phyloP scores from a whole-genome alignment of 2,113 vertebrate species.

The Phocoena phocoena region DNA sequence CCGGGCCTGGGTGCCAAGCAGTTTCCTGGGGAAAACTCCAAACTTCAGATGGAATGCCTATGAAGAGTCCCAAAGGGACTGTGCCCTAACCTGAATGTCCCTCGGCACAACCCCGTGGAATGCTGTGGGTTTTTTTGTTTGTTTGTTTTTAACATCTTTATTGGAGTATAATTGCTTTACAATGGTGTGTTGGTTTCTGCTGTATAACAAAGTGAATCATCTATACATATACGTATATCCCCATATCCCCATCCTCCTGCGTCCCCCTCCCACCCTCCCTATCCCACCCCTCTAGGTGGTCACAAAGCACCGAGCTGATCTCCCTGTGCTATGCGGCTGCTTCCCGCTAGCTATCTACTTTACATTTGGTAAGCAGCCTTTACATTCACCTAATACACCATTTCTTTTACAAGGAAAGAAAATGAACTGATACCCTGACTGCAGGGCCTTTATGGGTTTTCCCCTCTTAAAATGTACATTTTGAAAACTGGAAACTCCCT shows the following conservation, averaged over 20 bases:
- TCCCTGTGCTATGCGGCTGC: too few species aligned
- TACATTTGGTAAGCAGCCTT: background rate
- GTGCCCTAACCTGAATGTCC: background rate
- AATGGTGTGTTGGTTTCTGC: too few species aligned
- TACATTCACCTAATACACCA: background rate
- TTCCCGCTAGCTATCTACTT: too few species aligned
- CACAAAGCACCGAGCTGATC: too few species aligned
- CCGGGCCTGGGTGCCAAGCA: background rate
- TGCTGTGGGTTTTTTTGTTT: background rate
- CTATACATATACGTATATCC: too few species aligned
- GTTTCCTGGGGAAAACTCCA: background rate
- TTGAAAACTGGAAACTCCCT: background rate
- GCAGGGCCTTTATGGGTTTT: background rate
- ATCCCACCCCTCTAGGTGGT: too few species aligned
- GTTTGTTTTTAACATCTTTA: background rate
- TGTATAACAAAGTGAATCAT: too few species aligned
- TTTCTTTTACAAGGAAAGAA: background rate
- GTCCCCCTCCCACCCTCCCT: too few species aligned
- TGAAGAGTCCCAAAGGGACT: background rate
- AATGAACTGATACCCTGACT: background rate
- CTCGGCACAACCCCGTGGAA: background rate
- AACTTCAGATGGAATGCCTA: background rate
- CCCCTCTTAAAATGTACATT: background rate
- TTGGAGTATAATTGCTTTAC: too few species aligned
- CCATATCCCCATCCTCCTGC: accelerated